phyloP scores from a whole-genome alignment of 1,140 invertebrate species.

The Cylas formicarius region DNA sequence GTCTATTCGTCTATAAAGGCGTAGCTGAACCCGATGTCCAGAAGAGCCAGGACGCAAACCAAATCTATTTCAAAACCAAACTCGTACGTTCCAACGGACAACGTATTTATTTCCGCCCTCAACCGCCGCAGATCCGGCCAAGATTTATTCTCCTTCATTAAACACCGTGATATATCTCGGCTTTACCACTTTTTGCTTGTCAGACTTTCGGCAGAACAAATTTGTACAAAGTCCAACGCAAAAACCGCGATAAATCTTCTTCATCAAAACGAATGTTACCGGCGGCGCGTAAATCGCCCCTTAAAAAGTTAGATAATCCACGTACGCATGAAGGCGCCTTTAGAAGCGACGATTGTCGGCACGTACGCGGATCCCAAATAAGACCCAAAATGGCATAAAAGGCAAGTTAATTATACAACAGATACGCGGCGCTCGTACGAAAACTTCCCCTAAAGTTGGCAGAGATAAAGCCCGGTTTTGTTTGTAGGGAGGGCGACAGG shows the following conservation, averaged over 20 bases:
- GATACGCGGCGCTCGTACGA: slow-evolving; percentile 31
- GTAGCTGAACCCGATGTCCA: too few relatives aligned
- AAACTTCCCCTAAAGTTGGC: slow-evolving; percentile 31
- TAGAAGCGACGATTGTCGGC: slow-evolving; percentile 25
- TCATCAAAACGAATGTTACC: slow-evolving; percentile 29
- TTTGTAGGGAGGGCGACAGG: slow-evolving; percentile 25
- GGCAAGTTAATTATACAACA: slow-evolving; percentile 39
- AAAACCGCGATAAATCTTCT: slow-evolving; percentile 35
- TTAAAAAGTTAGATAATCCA: slow-evolving; percentile 40
- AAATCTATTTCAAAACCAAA: too few relatives aligned
- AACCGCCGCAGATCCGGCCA: too few relatives aligned
- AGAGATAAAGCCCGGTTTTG: slow-evolving; percentile 34
- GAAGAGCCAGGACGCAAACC: too few relatives aligned
- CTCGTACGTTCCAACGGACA: too few relatives aligned
- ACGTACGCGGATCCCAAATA: slow-evolving; percentile 34
- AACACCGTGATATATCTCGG: too few relatives aligned
- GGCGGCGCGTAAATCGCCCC: too few relatives aligned
- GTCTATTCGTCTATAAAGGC: too few relatives aligned
- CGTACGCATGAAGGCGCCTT: slow-evolving; percentile 35
- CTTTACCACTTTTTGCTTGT: too few relatives aligned
- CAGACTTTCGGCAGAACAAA: slow-evolving; percentile 3
- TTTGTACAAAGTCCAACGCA: slow-evolving; percentile 23
- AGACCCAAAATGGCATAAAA: slow-evolving; percentile 39
- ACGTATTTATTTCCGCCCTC: too few relatives aligned
- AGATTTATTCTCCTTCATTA: too few relatives aligned